A percentile compares a stretch with the other conserved stretches of the same genome.
Conservation (phyloP, 1,140 invertebrate species). For the Cotesia typhae region DNA sequence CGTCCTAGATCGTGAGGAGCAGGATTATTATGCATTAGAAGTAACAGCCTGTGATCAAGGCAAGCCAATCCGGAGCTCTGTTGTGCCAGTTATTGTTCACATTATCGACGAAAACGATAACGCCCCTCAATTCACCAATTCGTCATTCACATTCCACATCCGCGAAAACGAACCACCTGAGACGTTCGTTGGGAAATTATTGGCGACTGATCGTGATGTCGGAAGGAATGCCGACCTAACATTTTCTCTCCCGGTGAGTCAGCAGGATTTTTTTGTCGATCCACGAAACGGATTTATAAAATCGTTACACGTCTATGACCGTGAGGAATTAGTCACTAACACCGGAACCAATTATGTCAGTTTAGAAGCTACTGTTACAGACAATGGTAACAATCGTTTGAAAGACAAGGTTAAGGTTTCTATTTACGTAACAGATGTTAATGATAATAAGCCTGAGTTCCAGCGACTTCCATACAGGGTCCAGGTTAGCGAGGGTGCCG, state of each 20-base stretch:
- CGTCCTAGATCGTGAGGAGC: constrained; percentile 85
- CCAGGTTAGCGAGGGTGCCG: constrained; percentile 84
- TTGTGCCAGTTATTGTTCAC: constrained; percentile 87
- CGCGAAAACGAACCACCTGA: constrained; percentile 89
- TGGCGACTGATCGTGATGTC: constrained; percentile 89
- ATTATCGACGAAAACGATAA: constrained; percentile 98
- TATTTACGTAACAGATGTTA: constrained; percentile 88
- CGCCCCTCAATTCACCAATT: constrained; percentile 85
- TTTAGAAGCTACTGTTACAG: constrained; percentile 85
- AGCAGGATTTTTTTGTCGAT: constrained; percentile 88
- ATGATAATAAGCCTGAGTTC: constrained; percentile 92
- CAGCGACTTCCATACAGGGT: constrained; percentile 82
- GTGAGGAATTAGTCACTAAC: constrained; percentile 80
- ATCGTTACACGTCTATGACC: constrained; percentile 84
- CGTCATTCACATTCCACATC: constrained; percentile 84
- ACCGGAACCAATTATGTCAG: constrained; percentile 81
- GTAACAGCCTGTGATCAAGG: constrained; percentile 85
- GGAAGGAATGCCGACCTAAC: constrained; percentile 91
- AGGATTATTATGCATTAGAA: constrained; percentile 88
- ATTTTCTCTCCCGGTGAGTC: constrained; percentile 80
- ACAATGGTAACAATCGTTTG: constrained; percentile 83
- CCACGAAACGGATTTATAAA: constrained; percentile 92
- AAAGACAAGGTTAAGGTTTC: constrained; percentile 89
- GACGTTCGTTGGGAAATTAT: constrained; percentile 89
- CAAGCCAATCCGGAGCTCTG: constrained; percentile 76